Evolutionary conservation across 2,113 vertebrate genomes (phyloP), one percentile per base, ranked within the genome.

Genomic region (Aptenodytes patagonicus): DNA sequence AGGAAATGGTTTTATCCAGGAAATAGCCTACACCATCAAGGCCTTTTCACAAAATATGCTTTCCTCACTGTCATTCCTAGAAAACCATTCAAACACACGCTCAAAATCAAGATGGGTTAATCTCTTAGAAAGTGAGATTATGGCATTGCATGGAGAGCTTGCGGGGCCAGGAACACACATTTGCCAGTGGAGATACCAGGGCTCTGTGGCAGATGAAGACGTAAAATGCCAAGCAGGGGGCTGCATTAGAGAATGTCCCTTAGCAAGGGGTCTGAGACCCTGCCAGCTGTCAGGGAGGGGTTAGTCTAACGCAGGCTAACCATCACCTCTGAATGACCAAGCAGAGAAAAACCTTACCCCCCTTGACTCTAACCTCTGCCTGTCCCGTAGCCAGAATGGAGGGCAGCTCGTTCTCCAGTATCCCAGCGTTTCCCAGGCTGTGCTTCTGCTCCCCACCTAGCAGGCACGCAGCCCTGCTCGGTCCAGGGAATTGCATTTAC

Each of bases 1-100:
- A 94, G 86, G 80, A 95, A 94, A 87, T 6, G 3, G 58, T 70
- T 95, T 95, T 79, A 83, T 91, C 69, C 72, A 69, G 92, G 84
- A 95, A 95, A 95, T 61, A 91, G 38, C 46, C 49, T 69, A 60
- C 40, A 58, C 55, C 62, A 65, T 80, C 66, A 80, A 73, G 75
- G 49, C 17, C 40, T 72, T 93, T 87, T 71, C 42, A 85, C 17
- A 46, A n/a, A 84, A 60, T 40, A 51, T 42, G 11, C 26, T 77
- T 89, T 94, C 44, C 46, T 90, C 25, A 22, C n/a, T 18, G 9
- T 91, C 31, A 2, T 94, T 95, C 95, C 72, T 86, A 95, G 89
- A 89, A 93, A 91, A 76, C 21, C 40, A 60, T 71, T 91, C 78
- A 83, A 70, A 68, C 36, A 57, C 18, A 65, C 1, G 5, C 26